These are phyloP conservation scores for Nudaria mundana DNA, from an alignment of 2,888 invertebrate species.

Conservation along the genomic window DNA sequence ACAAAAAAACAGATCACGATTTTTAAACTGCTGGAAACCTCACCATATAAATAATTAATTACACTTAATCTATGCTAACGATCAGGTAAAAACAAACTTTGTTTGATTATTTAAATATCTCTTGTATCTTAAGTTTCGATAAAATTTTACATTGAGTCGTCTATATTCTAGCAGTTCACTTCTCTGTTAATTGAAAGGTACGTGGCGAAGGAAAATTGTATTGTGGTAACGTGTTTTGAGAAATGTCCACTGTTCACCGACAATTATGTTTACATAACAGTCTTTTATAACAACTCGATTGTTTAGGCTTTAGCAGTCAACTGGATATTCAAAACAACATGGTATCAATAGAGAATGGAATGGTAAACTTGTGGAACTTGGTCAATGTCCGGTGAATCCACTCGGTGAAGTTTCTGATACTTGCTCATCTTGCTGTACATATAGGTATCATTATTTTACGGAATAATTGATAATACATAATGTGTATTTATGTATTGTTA, in stretches of 20 bases:
- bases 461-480: slow-evolving; percentile 12
- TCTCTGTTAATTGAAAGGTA: slow-evolving; percentile 17
- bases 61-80: slow-evolving; percentile 7
- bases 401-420: slow-evolving; percentile 36
- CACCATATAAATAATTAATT: slow-evolving; percentile 13
- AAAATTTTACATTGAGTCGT: slow-evolving; percentile 10
- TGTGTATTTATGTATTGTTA: slow-evolving; percentile 4
- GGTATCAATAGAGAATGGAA: slow-evolving; percentile 36
- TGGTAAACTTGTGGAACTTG: slow-evolving; percentile 51
- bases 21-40: slow-evolving; percentile 9
- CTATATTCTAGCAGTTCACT: slow-evolving; percentile 17
- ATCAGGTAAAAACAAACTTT: slow-evolving; percentile 7
- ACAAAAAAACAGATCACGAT: slow-evolving; percentile 3
- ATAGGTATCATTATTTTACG: slow-evolving; percentile 10
- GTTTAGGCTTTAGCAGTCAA: slow-evolving; percentile 47
- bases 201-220: slow-evolving; percentile 28
- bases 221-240: slow-evolving; percentile 52
- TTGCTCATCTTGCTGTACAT: slow-evolving; percentile 20
- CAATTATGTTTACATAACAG: slow-evolving; percentile 67
- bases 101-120: slow-evolving; percentile 4
- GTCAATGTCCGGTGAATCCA: slow-evolving; percentile 65
- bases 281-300: slow-evolving; percentile 52
- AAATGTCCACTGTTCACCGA: slow-evolving; percentile 31
- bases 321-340: slow-evolving; percentile 56
- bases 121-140: slow-evolving; percentile 10